phyloP scores from a whole-genome alignment of 2,888 invertebrate genomes.

The Buathra laborator region DNA sequence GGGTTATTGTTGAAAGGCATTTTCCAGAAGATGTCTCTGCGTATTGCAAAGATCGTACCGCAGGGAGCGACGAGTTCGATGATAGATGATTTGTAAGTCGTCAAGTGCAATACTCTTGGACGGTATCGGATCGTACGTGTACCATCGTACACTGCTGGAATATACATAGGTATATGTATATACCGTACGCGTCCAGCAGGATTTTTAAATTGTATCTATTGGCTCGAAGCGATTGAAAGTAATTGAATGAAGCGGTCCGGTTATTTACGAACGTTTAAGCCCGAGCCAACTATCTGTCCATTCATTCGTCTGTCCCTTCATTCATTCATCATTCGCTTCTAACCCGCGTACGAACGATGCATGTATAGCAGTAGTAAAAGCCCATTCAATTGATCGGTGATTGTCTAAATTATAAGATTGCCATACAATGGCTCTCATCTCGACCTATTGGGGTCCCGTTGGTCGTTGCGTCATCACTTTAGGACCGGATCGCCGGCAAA shows the following conservation, averaged over 20 bases:
- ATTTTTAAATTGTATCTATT: slow-evolving; percentile 85
- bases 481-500: slow-evolving; percentile 80
- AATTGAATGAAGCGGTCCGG: slow-evolving; percentile 85
- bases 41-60: background rate
- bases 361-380: slow-evolving; percentile 85
- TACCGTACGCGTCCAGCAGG: slow-evolving; percentile 57
- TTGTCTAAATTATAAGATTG: slow-evolving; percentile 86
- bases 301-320: slow-evolving; percentile 86
- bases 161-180: slow-evolving; percentile 36
- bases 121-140: background rate
- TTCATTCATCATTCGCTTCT: slow-evolving; percentile 85
- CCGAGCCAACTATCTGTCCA: slow-evolving; percentile 85
- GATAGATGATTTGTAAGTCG: slow-evolving; percentile 42
- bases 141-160: background rate
- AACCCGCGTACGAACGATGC: slow-evolving; percentile 82
- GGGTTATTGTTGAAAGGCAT: too few relatives aligned
- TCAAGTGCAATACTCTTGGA: slow-evolving; percentile 52
- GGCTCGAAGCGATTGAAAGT: slow-evolving; percentile 85
- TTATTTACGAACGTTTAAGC: slow-evolving; percentile 85
- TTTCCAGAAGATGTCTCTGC: background rate
- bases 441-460: slow-evolving; percentile 85
- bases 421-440: slow-evolving; percentile 86
- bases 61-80: slow-evolving; percentile 47
- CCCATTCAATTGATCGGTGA: slow-evolving; percentile 86
- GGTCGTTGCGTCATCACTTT: slow-evolving; percentile 85